These are phyloP conservation scores for Solenodon paradoxus DNA, from an alignment of 2,113 vertebrate species.

Conservation along the genomic window DNA sequence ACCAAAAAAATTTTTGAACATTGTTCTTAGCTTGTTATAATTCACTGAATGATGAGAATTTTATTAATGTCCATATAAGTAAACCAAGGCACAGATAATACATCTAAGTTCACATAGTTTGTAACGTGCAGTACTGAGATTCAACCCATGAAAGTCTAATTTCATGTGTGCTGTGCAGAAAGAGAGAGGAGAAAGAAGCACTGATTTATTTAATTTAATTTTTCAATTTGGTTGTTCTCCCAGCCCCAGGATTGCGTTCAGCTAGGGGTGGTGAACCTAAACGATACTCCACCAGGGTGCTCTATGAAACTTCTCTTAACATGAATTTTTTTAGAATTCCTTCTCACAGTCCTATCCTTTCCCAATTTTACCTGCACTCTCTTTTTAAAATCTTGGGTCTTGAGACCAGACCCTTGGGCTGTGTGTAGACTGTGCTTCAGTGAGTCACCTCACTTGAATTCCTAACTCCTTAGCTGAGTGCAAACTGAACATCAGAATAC, in stretches of 20 bases:
- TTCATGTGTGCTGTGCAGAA: too few species aligned
- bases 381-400: too few species aligned
- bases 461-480: neutral
- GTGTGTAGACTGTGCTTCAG: too few species aligned
- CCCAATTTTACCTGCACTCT: neutral
- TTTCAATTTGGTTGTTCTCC: neutral
- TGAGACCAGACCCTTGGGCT: too few species aligned
- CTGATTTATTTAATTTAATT: too few species aligned
- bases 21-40: neutral
- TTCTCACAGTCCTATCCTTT: neutral
- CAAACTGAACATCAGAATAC: neutral
- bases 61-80: neutral
- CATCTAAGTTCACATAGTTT: neutral
- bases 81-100: neutral
- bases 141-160: rapidly evolving
- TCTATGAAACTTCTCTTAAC: neutral
- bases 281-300: neutral
- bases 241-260: too few species aligned
- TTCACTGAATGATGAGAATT: neutral
- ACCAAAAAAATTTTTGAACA: too few species aligned
- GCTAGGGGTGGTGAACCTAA: too few species aligned
- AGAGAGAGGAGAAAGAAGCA: too few species aligned
- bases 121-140: neutral
- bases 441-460: too few species aligned
- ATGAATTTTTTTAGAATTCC: neutral